Conservation (phyloP, 2,113 vertebrate species). For the Gallinago media region DNA sequence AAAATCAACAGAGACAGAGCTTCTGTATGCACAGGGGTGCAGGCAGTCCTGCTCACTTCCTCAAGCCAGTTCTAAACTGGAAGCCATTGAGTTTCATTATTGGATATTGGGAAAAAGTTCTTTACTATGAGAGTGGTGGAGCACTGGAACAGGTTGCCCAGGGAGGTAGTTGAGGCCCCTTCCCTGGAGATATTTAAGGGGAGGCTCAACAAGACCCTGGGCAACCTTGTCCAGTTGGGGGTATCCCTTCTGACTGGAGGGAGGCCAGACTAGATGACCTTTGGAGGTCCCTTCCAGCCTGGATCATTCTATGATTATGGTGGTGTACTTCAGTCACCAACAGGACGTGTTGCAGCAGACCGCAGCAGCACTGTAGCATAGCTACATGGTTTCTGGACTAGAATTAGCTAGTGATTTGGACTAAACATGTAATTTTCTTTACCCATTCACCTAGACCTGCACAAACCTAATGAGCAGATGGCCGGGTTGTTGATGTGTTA, state of each 20-base stretch:
- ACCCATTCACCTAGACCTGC: background rate
- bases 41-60: background rate
- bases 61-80: background rate
- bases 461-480: background rate
- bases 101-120: too few relatives aligned
- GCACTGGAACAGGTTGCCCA: too few relatives aligned
- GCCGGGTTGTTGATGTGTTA: background rate
- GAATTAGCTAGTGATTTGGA: background rate
- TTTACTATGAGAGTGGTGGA: too few relatives aligned
- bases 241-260: too few relatives aligned
- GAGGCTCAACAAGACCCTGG: too few relatives aligned
- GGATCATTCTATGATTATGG: background rate
- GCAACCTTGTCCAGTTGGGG: too few relatives aligned
- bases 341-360: background rate
- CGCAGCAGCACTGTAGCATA: background rate
- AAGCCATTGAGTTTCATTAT: background rate
- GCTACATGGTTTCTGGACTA: background rate
- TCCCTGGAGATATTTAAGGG: too few relatives aligned
- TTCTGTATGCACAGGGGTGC: background rate
- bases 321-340: background rate
- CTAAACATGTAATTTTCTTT: background rate
- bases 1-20: background rate
- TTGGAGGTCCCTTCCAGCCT: too few relatives aligned
- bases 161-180: too few relatives aligned
- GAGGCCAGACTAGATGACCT: too few relatives aligned